These are phyloP conservation scores for Carcina quercana DNA, from an alignment of 2,888 invertebrate genomes.

Conservation along the genomic window DNA sequence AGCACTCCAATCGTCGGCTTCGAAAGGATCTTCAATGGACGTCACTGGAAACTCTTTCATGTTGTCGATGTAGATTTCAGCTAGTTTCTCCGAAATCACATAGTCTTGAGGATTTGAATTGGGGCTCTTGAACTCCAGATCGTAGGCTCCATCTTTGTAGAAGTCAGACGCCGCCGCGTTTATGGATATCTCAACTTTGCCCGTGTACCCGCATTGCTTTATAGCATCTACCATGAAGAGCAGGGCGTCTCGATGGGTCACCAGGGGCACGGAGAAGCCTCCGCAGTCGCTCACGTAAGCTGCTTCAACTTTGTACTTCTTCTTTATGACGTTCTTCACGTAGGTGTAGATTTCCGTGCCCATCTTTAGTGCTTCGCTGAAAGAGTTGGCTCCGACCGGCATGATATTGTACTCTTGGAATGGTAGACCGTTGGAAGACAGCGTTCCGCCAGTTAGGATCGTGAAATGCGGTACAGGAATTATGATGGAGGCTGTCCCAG, in stretches of 20 bases:
- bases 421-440: constrained; percentile 96
- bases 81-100: constrained; percentile 87
- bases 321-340: constrained; percentile 91
- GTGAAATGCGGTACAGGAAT: constrained; percentile 98
- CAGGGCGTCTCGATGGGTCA: constrained; percentile 94
- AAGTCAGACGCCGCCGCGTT: constrained; percentile 98
- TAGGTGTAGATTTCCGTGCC: constrained; percentile 97
- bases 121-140: constrained; percentile 98
- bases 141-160: constrained; percentile 89
- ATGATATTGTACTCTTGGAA: constrained; percentile 97
- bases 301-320: constrained; percentile 91
- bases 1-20: constrained; percentile 98
- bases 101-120: constrained; percentile 89
- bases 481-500: constrained; percentile 90
- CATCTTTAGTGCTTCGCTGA: constrained; percentile 97
- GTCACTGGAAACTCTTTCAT: constrained; percentile 92
- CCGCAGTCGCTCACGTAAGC: constrained; percentile 97
- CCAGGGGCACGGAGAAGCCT: constrained; percentile 97
- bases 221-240: constrained; percentile 89
- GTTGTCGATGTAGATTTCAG: constrained; percentile 90
- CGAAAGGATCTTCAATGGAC: constrained; percentile 98
- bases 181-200: constrained; percentile 94
- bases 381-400: constrained; percentile 91
- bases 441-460: constrained; percentile 96
- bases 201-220: constrained; percentile 93